A percentile compares a stretch with the other conserved stretches of the same genome.
Evolutionary conservation across 92 coral and sea anemone genomes (phyloP).

Genomic region (Meandrina meandrites): DNA sequence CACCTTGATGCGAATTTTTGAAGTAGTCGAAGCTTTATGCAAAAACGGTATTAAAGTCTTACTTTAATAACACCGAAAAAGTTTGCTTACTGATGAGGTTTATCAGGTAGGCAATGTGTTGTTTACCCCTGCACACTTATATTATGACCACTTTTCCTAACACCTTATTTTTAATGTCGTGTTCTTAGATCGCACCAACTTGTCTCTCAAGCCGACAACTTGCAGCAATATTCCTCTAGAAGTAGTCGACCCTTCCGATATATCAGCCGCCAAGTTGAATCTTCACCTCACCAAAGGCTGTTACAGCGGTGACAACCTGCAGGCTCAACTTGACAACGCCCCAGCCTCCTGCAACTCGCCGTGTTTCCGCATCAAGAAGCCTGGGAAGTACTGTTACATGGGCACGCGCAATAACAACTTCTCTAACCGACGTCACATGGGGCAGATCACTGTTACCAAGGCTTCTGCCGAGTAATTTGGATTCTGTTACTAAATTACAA

Average conservation of each 20-base stretch:
- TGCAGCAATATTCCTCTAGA: constrained; percentile 49
- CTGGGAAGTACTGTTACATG: constrained; percentile 56
- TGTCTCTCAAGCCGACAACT: constrained; percentile 42
- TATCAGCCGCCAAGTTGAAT: constrained; percentile 32
- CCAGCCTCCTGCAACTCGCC: constrained; percentile 63
- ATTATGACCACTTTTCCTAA: no score
- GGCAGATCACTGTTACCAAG: constrained; percentile 46
- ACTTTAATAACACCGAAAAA: no score
- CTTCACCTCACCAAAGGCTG: constrained; percentile 50
- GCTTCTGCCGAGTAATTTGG: neutral
- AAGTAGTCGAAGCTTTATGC: no score
- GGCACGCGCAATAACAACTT: constrained; percentile 68
- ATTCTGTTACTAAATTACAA: no score
- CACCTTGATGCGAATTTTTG: no score
- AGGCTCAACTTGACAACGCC: constrained; percentile 50
- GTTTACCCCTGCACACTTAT: no score
- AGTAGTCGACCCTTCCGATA: constrained; percentile 40
- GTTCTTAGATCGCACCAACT: constrained; percentile 10
- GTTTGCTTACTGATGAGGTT: no score
- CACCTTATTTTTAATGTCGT: no score
- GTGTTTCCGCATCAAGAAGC: constrained; percentile 58
- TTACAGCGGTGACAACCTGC: constrained; percentile 34
- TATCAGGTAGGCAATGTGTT: no score
- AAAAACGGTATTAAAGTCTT: no score
- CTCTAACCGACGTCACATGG: constrained; percentile 61